phyloP scores from a whole-genome alignment of 2,797 vertebrate genomes.

The Simalia tracyae region DNA sequence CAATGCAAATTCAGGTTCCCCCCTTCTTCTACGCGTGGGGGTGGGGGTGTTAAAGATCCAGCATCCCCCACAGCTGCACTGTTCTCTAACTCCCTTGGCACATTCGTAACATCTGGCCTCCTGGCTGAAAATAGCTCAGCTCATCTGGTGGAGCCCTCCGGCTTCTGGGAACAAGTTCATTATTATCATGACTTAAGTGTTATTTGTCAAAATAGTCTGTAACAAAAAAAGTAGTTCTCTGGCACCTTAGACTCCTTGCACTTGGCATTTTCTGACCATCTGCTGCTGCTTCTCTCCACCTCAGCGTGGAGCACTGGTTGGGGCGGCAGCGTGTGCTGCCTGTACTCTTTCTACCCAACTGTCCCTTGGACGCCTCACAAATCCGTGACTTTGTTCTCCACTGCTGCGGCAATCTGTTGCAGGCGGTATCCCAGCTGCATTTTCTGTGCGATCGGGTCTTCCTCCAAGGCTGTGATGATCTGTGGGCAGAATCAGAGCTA shows the following conservation, averaged over 20 bases:
- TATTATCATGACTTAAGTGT: slow-evolving; percentile 3
- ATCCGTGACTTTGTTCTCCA: slow-evolving; percentile 98
- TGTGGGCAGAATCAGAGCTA: slow-evolving; percentile 65
- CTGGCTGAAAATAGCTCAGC: not conserved
- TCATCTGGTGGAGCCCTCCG: not conserved
- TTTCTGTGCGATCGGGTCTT: slow-evolving; percentile 94
- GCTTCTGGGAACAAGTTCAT: slow-evolving; percentile 34
- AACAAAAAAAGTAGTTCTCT: slow-evolving; percentile 66
- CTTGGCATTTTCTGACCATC: slow-evolving; percentile 58
- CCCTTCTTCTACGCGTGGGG: not conserved
- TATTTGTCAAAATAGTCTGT: slow-evolving; percentile 33
- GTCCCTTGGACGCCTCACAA: slow-evolving; percentile 79
- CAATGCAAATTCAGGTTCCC: not conserved
- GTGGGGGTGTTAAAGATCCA: not conserved
- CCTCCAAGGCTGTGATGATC: slow-evolving; percentile 98
- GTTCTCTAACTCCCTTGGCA: slow-evolving; percentile 58
- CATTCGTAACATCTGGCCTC: slow-evolving; percentile 42
- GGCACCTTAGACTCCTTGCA: slow-evolving; percentile 61
- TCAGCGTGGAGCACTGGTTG: slow-evolving; percentile 44
- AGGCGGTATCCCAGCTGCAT: slow-evolving; percentile 97
- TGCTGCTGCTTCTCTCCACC: slow-evolving; percentile 25
- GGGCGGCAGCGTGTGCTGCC: slow-evolving; percentile 44
- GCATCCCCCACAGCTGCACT: not conserved
- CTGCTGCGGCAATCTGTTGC: slow-evolving; percentile 95
- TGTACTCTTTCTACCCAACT: not conserved